Percentiles rank a stretch among this genome's conserved stretches.
Conservation (phyloP, 2,113 vertebrate genomes). For the Bubo blakistoni region DNA sequence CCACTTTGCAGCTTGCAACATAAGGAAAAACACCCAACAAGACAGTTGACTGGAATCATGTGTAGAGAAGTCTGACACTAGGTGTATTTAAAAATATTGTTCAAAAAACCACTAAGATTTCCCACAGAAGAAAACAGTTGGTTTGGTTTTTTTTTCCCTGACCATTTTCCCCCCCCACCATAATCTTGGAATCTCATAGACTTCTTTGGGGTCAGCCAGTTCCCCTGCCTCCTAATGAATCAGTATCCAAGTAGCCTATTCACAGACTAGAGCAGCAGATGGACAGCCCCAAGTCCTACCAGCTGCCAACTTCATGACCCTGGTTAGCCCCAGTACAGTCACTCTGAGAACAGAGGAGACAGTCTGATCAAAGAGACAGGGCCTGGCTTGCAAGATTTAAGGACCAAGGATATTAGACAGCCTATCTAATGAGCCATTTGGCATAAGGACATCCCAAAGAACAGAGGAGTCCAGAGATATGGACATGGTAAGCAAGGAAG, state of each 20-base stretch:
- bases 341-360: neutral
- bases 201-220: neutral
- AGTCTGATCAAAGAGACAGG: neutral
- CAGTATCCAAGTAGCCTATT: neutral
- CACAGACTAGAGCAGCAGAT: neutral
- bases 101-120: neutral
- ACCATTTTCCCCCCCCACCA: fast-evolving
- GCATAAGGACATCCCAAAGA: neutral
- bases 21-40: neutral
- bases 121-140: neutral
- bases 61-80: neutral
- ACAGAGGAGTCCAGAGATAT: neutral
- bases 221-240: neutral
- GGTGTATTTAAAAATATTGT: neutral
- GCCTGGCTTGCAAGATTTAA: neutral
- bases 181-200: neutral
- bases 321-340: neutral
- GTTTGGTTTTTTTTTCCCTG: fast-evolving
- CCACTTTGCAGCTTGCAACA: neutral
- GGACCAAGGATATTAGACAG: neutral
- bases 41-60: neutral
- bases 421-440: neutral
- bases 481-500: neutral
- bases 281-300: neutral
- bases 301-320: neutral